Conservation (phyloP, 2,797 vertebrate genomes). For the Novumbra hubbsi region DNA sequence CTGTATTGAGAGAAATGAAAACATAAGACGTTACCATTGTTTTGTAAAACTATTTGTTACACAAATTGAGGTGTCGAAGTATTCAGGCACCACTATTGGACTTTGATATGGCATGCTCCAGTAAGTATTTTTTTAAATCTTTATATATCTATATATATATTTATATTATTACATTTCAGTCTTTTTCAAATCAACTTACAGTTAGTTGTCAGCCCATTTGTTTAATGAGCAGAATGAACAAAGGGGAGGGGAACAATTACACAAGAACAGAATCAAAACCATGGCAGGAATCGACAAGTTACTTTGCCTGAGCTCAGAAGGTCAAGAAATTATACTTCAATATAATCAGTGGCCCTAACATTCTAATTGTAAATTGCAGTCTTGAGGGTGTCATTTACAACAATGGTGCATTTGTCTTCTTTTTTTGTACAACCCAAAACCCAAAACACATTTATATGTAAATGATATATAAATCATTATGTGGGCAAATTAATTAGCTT, state of each 20-base stretch:
- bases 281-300: neutral
- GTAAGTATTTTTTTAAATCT: neutral
- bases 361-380: conserved; percentile 86
- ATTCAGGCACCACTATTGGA: neutral
- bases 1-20: neutral
- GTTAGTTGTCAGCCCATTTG: neutral
- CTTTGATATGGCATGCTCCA: neutral
- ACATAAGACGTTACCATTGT: neutral
- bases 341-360: conserved; percentile 84
- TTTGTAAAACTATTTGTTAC: neutral
- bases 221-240: neutral
- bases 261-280: conserved; percentile 9
- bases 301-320: conserved; percentile 58
- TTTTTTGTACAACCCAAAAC: conserved; percentile 74
- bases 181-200: neutral
- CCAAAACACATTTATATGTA: conserved; percentile 90
- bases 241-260: neutral
- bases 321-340: conserved; percentile 83
- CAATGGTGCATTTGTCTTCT: conserved; percentile 75
- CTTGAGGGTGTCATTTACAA: conserved; percentile 84
- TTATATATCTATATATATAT: neutral
- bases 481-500: conserved; percentile 78
- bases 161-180: neutral
- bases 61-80: neutral
- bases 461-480: conserved; percentile 85